Percentiles rank a stretch among this genome's conserved stretches.
These are phyloP conservation scores for Clavelina lepadiformis DNA, from an alignment of 23 tunicate species.

Conservation along the genomic window DNA sequence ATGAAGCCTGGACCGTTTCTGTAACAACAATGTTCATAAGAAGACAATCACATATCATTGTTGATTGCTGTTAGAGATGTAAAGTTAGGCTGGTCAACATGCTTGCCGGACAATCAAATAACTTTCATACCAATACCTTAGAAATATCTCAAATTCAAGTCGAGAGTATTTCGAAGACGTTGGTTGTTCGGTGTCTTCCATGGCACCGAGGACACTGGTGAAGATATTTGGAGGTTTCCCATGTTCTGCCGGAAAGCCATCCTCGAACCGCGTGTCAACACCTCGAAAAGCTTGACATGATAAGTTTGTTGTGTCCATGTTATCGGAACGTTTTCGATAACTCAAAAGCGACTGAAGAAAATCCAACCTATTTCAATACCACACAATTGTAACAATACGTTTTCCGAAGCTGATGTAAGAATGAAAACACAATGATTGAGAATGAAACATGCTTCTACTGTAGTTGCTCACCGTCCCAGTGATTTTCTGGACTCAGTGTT, in stretches of 20 bases:
- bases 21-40: too few species aligned
- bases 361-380: too few species aligned
- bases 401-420: too few species aligned
- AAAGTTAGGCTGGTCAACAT: too few species aligned
- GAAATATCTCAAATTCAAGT: conserved; percentile 58
- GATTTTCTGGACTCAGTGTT: conserved; percentile 24
- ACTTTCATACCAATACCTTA: conserved; percentile 51
- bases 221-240: conserved; percentile 30
- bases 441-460: not conserved
- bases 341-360: conserved; percentile 69
- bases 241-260: not conserved
- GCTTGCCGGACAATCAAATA: too few species aligned
- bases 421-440: too few species aligned
- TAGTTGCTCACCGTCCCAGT: conserved; percentile 50
- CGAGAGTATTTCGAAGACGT: conserved; percentile 2
- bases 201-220: conserved; percentile 53
- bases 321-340: conserved; percentile 60
- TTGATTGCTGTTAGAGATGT: too few species aligned
- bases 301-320: conserved; percentile 58
- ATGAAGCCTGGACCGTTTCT: conserved; percentile 77
- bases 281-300: conserved; percentile 88
- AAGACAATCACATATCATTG: too few species aligned
- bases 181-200: conserved; percentile 13
- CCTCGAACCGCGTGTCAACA: conserved; percentile 45
- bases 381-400: too few species aligned